Conservation (phyloP, 2,113 vertebrate species). For the Ivindomyrus marchei region DNA sequence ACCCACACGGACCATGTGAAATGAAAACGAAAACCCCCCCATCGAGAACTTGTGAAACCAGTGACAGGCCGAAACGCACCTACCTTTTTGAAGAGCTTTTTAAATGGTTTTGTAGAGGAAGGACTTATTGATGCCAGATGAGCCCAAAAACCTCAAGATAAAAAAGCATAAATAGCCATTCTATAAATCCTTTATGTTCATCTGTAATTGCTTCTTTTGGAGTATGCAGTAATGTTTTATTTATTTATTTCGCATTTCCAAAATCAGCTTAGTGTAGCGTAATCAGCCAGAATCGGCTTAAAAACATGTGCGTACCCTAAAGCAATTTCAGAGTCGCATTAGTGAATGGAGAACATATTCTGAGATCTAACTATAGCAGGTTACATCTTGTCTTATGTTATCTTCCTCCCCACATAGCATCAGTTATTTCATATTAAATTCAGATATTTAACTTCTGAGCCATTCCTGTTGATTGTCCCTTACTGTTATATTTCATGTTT, state of each 20-base stretch:
- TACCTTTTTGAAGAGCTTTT: slow-evolving; percentile 8
- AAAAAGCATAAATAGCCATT: background rate
- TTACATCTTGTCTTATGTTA: background rate
- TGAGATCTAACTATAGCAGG: background rate
- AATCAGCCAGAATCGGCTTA: background rate
- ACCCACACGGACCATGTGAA: background rate
- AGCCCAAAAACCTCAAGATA: background rate
- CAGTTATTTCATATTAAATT: background rate
- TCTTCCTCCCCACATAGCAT: background rate
- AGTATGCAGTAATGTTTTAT: background rate
- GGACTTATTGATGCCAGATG: slow-evolving; percentile 3
- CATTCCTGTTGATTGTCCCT: background rate
- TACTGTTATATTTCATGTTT: background rate
- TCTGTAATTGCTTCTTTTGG: background rate
- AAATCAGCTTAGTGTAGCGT: background rate
- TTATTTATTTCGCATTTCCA: background rate
- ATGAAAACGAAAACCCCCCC: slow-evolving; percentile 6
- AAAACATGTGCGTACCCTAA: background rate
- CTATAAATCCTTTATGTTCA: background rate
- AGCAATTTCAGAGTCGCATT: background rate
- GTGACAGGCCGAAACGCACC: background rate
- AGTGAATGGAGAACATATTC: background rate
- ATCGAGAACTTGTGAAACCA: slow-evolving; percentile 10
- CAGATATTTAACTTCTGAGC: background rate
- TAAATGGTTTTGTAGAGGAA: slow-evolving; percentile 13